phyloP scores from a whole-genome alignment of 2,113 vertebrate species.

The Misgurnus anguillicaudatus region DNA sequence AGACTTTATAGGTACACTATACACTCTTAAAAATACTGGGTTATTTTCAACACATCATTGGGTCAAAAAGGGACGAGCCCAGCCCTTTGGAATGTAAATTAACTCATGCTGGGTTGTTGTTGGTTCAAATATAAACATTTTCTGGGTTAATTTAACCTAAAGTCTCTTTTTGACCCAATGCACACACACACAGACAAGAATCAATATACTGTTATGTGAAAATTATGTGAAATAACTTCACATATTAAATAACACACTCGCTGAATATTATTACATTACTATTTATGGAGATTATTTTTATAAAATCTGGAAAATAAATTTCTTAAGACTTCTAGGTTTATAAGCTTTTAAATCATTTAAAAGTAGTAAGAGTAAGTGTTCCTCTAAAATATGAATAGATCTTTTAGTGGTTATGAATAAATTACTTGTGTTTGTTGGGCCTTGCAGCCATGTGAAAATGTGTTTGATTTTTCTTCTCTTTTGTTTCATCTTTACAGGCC shows the following conservation, averaged over 20 bases:
- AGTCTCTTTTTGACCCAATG: too few species aligned
- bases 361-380: background rate
- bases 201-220: background rate
- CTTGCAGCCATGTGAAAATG: background rate
- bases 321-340: background rate
- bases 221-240: background rate
- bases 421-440: conserved; percentile 31
- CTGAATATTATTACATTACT: background rate
- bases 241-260: background rate
- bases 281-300: conserved; percentile 5
- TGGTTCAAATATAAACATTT: too few species aligned
- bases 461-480: conserved; percentile 43
- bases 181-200: background rate
- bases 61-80: too few species aligned
- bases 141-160: too few species aligned
- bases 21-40: too few species aligned
- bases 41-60: too few species aligned
- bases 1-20: background rate
- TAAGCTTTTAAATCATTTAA: background rate
- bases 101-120: too few species aligned
- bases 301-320: conserved; percentile 17
- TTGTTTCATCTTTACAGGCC: conserved; percentile 76
- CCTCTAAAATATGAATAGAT: conserved; percentile 31
- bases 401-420: conserved; percentile 25
- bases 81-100: too few species aligned